phyloP scores from a whole-genome alignment of 2,888 invertebrate genomes.

The Cenopis cana region DNA sequence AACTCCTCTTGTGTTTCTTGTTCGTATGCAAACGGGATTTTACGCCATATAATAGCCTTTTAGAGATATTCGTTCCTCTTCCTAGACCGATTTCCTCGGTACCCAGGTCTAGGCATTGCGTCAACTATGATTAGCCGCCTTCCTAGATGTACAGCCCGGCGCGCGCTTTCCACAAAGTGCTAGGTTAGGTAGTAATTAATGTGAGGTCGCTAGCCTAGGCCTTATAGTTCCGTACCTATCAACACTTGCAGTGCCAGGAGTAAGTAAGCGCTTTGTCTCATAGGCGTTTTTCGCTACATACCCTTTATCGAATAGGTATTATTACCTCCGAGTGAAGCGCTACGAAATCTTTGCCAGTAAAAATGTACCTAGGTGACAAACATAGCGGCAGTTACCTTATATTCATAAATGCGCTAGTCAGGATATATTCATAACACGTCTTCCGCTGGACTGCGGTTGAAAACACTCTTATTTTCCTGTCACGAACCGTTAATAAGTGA shows the following conservation, averaged over 20 bases:
- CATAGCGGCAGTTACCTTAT: too few relatives aligned
- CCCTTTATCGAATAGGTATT: too few relatives aligned
- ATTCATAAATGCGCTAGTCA: background rate
- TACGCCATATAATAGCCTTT: background rate
- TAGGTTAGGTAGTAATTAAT: constrained; percentile 22
- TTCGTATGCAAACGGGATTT: background rate
- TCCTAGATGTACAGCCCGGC: constrained; percentile 30
- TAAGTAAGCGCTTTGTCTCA: too few relatives aligned
- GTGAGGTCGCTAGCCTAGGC: constrained; percentile 22
- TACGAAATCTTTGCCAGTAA: too few relatives aligned
- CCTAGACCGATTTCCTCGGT: constrained; percentile 29
- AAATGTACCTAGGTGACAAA: too few relatives aligned
- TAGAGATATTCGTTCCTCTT: constrained; percentile 17
- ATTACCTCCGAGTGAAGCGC: too few relatives aligned
- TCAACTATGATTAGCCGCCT: constrained; percentile 29
- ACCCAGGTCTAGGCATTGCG: constrained; percentile 23
- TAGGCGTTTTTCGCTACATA: too few relatives aligned
- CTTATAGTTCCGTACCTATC: background rate
- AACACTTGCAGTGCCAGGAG: too few relatives aligned
- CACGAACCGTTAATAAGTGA: constrained; percentile 13
- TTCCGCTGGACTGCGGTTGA: background rate
- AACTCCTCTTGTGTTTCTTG: too few relatives aligned
- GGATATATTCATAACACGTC: constrained; percentile 1
- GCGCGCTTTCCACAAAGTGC: constrained; percentile 42
- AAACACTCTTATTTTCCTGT: constrained; percentile 17